A percentile compares a stretch with the other conserved stretches of the same genome.
Conservation (phyloP, 2,113 vertebrate genomes). For the Zosterops japonicus region DNA sequence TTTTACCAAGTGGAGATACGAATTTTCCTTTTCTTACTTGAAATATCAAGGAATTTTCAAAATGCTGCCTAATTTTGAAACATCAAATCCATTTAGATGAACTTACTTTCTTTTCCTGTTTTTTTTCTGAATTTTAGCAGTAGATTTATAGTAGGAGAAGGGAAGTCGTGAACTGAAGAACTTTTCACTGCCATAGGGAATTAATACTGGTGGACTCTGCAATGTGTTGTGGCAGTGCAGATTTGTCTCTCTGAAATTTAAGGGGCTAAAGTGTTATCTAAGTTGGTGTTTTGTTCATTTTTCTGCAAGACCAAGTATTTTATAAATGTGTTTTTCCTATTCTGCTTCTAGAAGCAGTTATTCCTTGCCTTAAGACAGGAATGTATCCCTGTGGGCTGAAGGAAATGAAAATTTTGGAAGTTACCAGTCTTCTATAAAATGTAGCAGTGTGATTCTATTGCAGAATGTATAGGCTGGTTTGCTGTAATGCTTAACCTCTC, state of each 20-base stretch:
- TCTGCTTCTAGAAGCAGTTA: not conserved
- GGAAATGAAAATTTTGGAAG: not conserved
- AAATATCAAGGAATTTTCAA: not conserved
- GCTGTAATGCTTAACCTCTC: not conserved
- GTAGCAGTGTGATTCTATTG: conserved; percentile 4
- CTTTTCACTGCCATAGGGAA: not conserved
- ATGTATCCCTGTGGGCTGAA: not conserved
- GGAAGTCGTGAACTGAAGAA: not conserved
- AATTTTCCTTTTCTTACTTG: not conserved
- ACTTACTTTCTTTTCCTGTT: not conserved
- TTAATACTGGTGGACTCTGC: not conserved
- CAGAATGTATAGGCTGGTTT: not conserved
- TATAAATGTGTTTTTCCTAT: not conserved
- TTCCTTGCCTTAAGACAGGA: not conserved
- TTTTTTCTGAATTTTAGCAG: not conserved
- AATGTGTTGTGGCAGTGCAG: not conserved
- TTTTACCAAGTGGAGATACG: not conserved
- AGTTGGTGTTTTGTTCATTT: not conserved
- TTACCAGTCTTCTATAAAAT: not conserved
- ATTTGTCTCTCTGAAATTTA: not conserved
- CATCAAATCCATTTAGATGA: not conserved
- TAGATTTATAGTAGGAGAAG: not conserved
- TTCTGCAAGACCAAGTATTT: not conserved
- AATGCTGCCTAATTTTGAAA: not conserved
- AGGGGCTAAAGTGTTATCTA: not conserved